phyloP scores from a whole-genome alignment of 2,113 vertebrate species.

The Dipodomys ordii region DNA sequence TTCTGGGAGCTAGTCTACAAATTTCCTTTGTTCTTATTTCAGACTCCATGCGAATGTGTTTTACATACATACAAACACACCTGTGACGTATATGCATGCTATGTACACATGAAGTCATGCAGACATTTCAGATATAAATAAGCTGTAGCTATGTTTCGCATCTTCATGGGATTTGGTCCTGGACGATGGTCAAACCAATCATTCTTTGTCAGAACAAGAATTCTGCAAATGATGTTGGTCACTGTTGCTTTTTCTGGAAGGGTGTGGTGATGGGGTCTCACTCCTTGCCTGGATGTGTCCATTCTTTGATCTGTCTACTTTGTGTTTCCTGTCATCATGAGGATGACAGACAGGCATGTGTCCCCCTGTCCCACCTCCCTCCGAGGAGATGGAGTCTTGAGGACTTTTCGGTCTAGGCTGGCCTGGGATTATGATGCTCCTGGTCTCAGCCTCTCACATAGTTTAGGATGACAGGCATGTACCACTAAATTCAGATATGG shows the following conservation, averaged over 20 bases:
- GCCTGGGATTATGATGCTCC: too few species aligned
- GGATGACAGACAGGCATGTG: too few species aligned
- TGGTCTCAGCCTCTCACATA: too few species aligned
- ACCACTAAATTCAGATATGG: too few species aligned
- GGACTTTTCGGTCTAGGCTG: too few species aligned
- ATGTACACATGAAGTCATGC: background rate
- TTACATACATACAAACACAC: background rate
- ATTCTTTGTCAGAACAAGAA: background rate
- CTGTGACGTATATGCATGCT: background rate
- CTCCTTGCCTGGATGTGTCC: too few species aligned
- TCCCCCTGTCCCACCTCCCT: too few species aligned
- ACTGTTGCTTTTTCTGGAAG: background rate
- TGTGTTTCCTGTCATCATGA: too few species aligned
- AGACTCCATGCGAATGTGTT: background rate
- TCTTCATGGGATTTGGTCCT: background rate
- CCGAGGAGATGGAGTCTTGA: too few species aligned
- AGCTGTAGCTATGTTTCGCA: background rate
- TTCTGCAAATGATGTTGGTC: background rate
- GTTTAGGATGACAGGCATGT: too few species aligned
- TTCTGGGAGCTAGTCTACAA: background rate
- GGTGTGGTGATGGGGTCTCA: too few species aligned
- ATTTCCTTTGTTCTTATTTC: conserved; percentile 49
- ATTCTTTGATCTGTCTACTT: too few species aligned
- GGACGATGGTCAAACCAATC: background rate
- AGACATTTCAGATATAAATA: conserved; percentile 13